These are phyloP conservation scores for Eurois occulta DNA, from an alignment of 2,888 invertebrate species.

Conservation along the genomic window DNA sequence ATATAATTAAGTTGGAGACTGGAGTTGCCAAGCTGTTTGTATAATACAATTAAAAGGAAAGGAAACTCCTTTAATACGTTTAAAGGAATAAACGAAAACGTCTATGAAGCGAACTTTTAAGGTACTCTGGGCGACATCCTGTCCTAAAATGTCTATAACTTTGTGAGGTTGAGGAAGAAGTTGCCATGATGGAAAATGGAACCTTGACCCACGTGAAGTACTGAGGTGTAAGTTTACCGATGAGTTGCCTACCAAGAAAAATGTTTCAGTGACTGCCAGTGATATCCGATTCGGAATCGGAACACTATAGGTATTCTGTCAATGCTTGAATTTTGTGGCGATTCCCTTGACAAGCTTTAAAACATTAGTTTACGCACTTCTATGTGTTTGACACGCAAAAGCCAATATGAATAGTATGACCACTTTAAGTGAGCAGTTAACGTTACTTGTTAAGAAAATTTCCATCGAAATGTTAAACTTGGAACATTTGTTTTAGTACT, in stretches of 20 bases:
- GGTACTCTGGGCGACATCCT: conserved; percentile 14
- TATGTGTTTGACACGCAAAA: background rate
- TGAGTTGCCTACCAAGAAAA: background rate
- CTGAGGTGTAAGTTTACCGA: background rate
- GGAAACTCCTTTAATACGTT: conserved; percentile 54
- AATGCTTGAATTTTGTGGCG: background rate
- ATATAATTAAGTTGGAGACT: conserved; percentile 54
- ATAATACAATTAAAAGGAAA: conserved; percentile 51
- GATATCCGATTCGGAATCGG: background rate
- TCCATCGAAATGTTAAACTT: background rate
- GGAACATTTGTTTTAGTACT: background rate
- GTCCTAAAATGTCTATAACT: background rate
- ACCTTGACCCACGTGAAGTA: background rate
- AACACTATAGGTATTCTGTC: background rate
- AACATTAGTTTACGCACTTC: background rate
- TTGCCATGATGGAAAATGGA: background rate
- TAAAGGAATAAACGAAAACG: conserved; percentile 50
- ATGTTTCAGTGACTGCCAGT: too few species aligned
- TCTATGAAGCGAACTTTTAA: conserved; percentile 28
- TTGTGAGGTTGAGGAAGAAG: background rate
- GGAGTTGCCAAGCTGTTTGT: conserved; percentile 54
- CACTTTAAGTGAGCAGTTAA: background rate
- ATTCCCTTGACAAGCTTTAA: too few species aligned
- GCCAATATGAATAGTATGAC: background rate
- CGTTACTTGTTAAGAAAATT: background rate